phyloP scores from a whole-genome alignment of 2,888 invertebrate species.

The Tipula unca region DNA sequence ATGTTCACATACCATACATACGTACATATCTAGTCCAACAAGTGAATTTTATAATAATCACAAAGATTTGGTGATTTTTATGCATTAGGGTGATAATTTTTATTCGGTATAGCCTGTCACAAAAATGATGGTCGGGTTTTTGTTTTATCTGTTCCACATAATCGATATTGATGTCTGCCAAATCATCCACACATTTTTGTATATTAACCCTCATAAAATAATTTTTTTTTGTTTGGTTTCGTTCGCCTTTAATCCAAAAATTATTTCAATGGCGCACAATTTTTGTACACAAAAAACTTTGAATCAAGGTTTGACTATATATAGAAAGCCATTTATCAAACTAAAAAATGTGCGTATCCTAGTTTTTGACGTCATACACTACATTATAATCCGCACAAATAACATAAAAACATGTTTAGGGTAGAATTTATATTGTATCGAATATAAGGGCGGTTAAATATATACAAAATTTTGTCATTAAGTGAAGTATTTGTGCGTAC shows the following conservation, averaged over 20 bases:
- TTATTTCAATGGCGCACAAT: not conserved
- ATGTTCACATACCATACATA: not conserved
- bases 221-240: not conserved
- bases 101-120: not conserved
- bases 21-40: not conserved
- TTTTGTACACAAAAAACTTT: not conserved
- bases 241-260: not conserved
- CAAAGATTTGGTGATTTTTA: not conserved
- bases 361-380: not conserved
- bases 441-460: not conserved
- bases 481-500: not conserved
- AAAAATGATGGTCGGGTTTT: not conserved
- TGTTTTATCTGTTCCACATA: not conserved
- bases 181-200: not conserved
- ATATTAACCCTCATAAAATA: not conserved
- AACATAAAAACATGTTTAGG: not conserved
- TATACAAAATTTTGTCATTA: not conserved
- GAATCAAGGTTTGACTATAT: too few relatives aligned
- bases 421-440: not conserved
- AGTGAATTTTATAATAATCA: conserved; percentile 8
- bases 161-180: not conserved
- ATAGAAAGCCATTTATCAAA: not conserved
- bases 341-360: not conserved
- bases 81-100: not conserved
- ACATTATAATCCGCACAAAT: not conserved